These are phyloP conservation scores for Agonopterix heracliana DNA, from an alignment of 2,888 invertebrate species.

Conservation along the genomic window DNA sequence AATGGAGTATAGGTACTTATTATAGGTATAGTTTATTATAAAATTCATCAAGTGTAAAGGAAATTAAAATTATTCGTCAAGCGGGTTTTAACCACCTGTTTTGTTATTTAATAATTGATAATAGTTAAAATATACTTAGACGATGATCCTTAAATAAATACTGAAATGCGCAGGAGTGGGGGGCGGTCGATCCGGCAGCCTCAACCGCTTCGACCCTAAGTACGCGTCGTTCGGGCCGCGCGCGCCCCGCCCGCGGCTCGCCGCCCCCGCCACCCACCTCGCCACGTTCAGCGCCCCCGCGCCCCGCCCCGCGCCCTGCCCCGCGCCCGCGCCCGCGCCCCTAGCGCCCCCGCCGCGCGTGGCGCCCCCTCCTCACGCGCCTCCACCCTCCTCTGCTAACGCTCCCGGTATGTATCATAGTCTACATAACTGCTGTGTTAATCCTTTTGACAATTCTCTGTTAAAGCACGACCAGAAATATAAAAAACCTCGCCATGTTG, in stretches of 20 bases:
- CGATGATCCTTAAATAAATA: no score
- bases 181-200: constrained; percentile 58
- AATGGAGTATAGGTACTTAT: no score
- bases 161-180: constrained; percentile 2
- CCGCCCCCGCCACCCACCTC: constrained; percentile 52
- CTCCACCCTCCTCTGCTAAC: constrained; percentile 73
- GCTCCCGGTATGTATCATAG: constrained; percentile 41
- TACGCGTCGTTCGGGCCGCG: constrained; percentile 74
- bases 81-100: no score
- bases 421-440: no score
- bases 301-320: constrained; percentile 23
- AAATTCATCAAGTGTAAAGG: no score
- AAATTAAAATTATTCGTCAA: no score
- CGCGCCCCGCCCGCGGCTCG: constrained; percentile 61
- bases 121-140: no score
- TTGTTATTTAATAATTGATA: no score
- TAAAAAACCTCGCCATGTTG: no score
- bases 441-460: no score
- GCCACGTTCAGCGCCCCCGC: constrained; percentile 49
- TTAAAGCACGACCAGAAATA: no score
- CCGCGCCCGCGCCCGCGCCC: constrained; percentile 23
- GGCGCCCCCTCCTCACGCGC: constrained; percentile 46
- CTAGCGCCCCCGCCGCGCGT: constrained; percentile 61
- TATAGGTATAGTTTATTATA: no score
- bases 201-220: constrained; percentile 78